Percentiles rank a stretch among this genome's conserved stretches.
phyloP scores from a whole-genome alignment of 2,888 invertebrate genomes.

The Epinotia bilunana region DNA sequence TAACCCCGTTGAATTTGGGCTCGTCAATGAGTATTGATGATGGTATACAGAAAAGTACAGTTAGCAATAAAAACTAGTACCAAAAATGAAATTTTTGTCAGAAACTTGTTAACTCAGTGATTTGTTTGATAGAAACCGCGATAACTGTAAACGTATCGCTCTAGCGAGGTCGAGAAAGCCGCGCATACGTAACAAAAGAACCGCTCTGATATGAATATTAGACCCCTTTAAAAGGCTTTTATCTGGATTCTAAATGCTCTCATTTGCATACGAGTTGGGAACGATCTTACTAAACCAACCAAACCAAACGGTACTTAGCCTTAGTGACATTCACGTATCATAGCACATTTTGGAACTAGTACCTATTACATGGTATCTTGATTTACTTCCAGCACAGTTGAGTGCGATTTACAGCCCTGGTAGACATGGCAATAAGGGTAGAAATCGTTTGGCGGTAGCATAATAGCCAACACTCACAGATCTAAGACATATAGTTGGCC shows the following conservation, averaged over 20 bases:
- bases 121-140: neutral
- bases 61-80: too few relatives aligned
- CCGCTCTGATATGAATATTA: neutral
- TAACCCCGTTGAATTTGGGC: too few relatives aligned
- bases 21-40: too few relatives aligned
- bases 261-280: conserved; percentile 14
- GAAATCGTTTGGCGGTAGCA: neutral
- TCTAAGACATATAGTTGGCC: conserved; percentile 15
- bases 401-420: neutral
- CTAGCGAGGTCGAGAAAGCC: neutral
- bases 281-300: neutral
- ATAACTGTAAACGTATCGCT: neutral
- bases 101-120: too few relatives aligned
- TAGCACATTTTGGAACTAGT: neutral
- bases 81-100: too few relatives aligned
- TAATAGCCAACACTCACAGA: conserved; percentile 12
- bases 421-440: neutral
- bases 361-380: neutral
- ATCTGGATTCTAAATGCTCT: conserved; percentile 6
- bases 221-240: neutral
- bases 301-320: neutral
- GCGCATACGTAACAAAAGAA: neutral
- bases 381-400: neutral
- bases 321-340: neutral
- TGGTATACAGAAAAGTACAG: too few relatives aligned